phyloP scores from a whole-genome alignment of 1,140 invertebrate species.

The Leptopilina boulardi region DNA sequence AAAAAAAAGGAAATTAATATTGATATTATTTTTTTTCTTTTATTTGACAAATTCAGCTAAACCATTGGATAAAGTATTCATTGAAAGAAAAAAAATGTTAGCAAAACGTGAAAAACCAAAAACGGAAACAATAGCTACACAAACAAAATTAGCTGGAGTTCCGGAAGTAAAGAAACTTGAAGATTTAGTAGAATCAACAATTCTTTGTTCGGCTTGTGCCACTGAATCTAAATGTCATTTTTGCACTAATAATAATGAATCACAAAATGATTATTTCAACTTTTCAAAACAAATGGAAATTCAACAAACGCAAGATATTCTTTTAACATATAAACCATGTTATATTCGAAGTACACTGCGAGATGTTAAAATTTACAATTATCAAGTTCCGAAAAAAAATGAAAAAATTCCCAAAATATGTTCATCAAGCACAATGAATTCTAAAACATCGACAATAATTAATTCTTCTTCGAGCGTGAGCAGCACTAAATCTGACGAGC shows the following conservation, averaged over 20 bases:
- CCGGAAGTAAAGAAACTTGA: slow-evolving; percentile 46
- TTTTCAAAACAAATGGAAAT: slow-evolving; percentile 44
- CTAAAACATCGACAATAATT: background rate
- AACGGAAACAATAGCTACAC: slow-evolving; percentile 45
- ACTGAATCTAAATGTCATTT: background rate
- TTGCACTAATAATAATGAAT: background rate
- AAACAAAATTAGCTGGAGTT: slow-evolving; percentile 54
- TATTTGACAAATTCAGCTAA: background rate
- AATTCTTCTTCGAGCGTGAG: background rate
- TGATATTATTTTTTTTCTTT: background rate
- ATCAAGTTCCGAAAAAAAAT: background rate
- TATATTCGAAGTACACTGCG: slow-evolving; percentile 32
- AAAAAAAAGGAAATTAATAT: background rate
- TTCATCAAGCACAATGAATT: background rate
- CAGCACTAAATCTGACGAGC: background rate
- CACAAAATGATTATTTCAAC: slow-evolving; percentile 37
- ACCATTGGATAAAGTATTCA: background rate
- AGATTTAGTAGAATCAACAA: slow-evolving; percentile 28
- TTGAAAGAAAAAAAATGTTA: background rate
- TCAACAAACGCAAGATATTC: slow-evolving; percentile 53
- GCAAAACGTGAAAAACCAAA: slow-evolving; percentile 45
- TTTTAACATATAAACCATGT: slow-evolving; percentile 56
- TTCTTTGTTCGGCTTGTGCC: slow-evolving; percentile 46
- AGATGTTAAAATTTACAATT: background rate
- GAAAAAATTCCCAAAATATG: background rate